Evolutionary conservation across 2,888 invertebrate species (phyloP), one percentile per base, ranked within the genome.

Genomic region (Zootermopsis nevadensis): DNA sequence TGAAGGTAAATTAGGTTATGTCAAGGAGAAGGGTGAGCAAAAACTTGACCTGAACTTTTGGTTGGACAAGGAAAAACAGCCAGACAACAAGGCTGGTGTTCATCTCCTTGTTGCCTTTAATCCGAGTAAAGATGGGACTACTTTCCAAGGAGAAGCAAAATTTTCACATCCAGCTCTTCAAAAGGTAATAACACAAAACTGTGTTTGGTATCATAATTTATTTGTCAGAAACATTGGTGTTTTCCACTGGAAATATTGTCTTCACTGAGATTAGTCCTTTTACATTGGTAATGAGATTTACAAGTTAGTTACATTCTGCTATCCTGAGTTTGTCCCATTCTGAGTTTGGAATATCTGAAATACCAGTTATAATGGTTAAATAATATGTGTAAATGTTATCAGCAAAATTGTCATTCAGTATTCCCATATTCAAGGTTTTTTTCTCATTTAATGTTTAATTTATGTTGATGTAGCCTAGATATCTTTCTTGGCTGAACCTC

Each of bases 31-130:
- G n/a, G 82, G 74, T 38, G 67, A 82, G 66, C 53, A 30, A 10
- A 31, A 35, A 12, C 19, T 76, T 27, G 81, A 95, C 81, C 86
- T 93, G 8, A 90, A 91, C 15, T 89, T 95, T 67, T 95, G 94
- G 88, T 89, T 95, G 81, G 94, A 96, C 89, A 94, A 95, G 88
- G 93, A 92, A 87, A 92, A 92, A 82, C 93, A 93, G 85, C 94
- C 95, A 0, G 91, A 93, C 33, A 60, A 38, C 31, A 82, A 82
- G 69, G 77, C 82, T 42, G 69, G 42, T 42, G 12, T 82, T 0
- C 30, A 69, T 35, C 35, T 79, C 12, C 35, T 79, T 30, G 60
- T 12, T 7, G 60, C 24, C 12, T 27, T 66, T 27, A 60, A 79
- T 27, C 67, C 69, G 8, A n/a, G 93, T 94, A 86, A 95, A 94